A percentile compares a stretch with the other conserved stretches of the same genome.
Conservation (phyloP, 2,113 vertebrate genomes). For the Vombatus ursinus region DNA sequence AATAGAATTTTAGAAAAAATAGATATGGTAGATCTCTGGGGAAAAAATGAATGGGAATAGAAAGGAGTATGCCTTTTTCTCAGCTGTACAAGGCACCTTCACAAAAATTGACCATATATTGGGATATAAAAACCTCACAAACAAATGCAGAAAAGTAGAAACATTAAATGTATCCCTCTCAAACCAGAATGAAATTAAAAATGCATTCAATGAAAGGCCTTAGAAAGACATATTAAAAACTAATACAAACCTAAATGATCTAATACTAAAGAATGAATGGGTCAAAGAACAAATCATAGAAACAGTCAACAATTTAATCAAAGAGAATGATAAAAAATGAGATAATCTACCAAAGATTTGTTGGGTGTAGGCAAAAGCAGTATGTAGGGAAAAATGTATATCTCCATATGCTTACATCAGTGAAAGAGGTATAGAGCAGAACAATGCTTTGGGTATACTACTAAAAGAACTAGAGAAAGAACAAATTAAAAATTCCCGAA, state of each 20-base stretch:
- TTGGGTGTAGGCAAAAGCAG: neutral
- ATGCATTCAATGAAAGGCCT: neutral
- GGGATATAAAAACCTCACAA: neutral
- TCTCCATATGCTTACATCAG: neutral
- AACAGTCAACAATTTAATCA: neutral
- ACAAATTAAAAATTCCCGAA: neutral
- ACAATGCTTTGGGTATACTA: neutral
- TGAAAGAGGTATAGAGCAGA: neutral
- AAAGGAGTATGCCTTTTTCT: neutral
- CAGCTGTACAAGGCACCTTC: neutral
- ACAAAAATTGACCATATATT: neutral
- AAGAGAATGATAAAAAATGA: neutral
- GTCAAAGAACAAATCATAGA: neutral
- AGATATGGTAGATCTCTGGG: neutral
- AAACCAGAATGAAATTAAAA: neutral
- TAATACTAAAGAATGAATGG: neutral
- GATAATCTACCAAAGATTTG: neutral
- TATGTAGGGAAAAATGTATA: neutral
- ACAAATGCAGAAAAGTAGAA: neutral
- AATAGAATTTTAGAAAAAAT: neutral
- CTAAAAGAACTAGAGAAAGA: neutral
- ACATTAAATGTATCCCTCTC: neutral
- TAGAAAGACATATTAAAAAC: neutral
- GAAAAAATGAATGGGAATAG: neutral
- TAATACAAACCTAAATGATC: neutral